Base-by-base conservation (phyloP, 30 jellyfish, hydroid and myxozoan genomes). In the Aurelia aurita region DNA sequence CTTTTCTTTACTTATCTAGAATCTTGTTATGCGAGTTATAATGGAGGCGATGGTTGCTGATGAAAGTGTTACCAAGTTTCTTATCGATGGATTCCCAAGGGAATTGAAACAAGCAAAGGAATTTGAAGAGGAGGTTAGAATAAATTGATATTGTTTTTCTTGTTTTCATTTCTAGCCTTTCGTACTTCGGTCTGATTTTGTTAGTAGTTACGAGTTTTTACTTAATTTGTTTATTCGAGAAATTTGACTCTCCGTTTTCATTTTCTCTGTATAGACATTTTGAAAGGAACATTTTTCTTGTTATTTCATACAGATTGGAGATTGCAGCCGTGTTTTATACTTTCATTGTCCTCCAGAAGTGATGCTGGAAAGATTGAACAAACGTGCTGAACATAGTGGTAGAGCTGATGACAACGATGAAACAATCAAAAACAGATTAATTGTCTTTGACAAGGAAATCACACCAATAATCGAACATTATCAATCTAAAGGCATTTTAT, bases 331-430 rank as follows among this genome's bases (percentile, higher is more conserved):
- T 3, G 95, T 83, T 0, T 45, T 90, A 64, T 84, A 83, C 72
- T 84, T 83, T 34, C 69, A 74, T 60, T 82, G 95, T 25, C 70
- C 91, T 19, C n/a, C 78, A 0, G 97, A 84, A 9, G 86, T 59
- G 19, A 74, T 90, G 96, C 60, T 59, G 19, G 97, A 84, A 43
- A 78, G 91, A 53, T 57, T 94, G 87, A 62, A 88, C 31, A 80
- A 89, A 54, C 88, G 99, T 10, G 97, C 92, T n/a, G 90, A 59
- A 59, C 79, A 53, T 26, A 94, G 99, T 78, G 97, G 97, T 18
- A 88, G 99, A 67, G 79, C 83, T n/a, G 99, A 94, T 64, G 99
- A 94, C 46, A 94, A 94, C 65, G 95, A 83, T 66, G 99, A 89
- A 46, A 88, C 99, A 13, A 89, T 94, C 63, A 84, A 84, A 69